Base-by-base conservation (phyloP, 1,140 invertebrate species). In the Centruroides vittatus region DNA sequence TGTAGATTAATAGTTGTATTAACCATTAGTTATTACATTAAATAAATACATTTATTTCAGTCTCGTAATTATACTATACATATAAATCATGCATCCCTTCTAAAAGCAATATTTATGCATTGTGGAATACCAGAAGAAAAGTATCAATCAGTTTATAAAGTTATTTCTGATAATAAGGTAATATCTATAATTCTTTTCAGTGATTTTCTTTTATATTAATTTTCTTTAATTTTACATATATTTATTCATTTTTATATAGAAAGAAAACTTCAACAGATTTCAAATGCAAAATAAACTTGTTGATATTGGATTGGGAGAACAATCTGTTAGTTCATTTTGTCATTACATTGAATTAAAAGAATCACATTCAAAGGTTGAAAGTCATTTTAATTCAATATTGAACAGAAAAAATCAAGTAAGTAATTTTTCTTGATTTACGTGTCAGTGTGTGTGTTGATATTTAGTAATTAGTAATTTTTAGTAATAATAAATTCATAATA, bases 41-140 rank as follows among this genome's bases (percentile, higher is more conserved):
- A 23, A 23, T 23, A 23, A 23, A 23, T 23, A 23, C 23, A 23
- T 23, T 41, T 41, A 41, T 76, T 77, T 3, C 74, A 80, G 54
- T 80, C 82, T 49, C 79, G 82, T 52, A 84, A 84, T 72, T 85
- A 88, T 59, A 76, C 80, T 12, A 80, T 95, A 60, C 80, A 84
- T 55, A 71, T 97, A 13, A 94, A 93, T 72, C 93, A 96, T 70
- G 85, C 84, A 0, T 82, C 80, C 10, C 70, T 97, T 8, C 68
- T 96, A 13, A 79, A 83, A 67, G 84, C 86, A 0, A 79, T 95
- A 52, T 76, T 98, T 1, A 71, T 87, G 59, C 83, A 88, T 66
- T 88, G 84, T 72, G 87, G 86, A 34, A 84, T 96, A 5, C 82
- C 87, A 13, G 78, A 81, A 55, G 80, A 83, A 36, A 47, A 41